A percentile compares a stretch with the other conserved stretches of the same genome.
Evolutionary conservation across 2,888 invertebrate genomes (phyloP).

Genomic region (Alsophila aescularia): DNA sequence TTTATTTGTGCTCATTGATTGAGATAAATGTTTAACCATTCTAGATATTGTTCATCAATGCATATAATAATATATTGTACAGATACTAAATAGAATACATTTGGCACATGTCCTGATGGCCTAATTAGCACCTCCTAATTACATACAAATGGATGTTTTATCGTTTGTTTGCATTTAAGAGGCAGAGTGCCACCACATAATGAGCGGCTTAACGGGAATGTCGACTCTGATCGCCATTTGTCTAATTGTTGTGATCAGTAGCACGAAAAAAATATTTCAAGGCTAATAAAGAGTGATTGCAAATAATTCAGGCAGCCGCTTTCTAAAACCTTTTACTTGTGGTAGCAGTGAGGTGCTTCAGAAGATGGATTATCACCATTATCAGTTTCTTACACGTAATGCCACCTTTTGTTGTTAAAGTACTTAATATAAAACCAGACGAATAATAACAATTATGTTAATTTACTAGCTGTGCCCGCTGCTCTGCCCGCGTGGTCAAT

Average conservation of each 20-base stretch:
- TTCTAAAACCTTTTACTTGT: conserved; percentile 23
- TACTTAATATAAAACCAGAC: too few relatives aligned
- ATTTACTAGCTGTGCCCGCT: too few relatives aligned
- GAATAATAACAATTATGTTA: too few relatives aligned
- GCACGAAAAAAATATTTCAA: conserved; percentile 13
- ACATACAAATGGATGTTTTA: conserved; percentile 1
- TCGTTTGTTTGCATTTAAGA: conserved; percentile 12
- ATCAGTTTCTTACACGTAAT: too few relatives aligned
- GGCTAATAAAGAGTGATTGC: background rate
- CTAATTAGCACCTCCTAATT: conserved; percentile 13
- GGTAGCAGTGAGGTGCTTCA: background rate
- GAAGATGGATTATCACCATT: background rate
- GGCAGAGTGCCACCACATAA: conserved; percentile 5
- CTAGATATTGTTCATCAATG: too few relatives aligned
- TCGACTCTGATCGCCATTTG: conserved; percentile 5
- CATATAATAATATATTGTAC: background rate
- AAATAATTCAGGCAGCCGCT: conserved; percentile 9
- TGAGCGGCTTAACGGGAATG: conserved; percentile 3
- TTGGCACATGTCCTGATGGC: conserved; percentile 13
- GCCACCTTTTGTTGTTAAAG: too few relatives aligned
- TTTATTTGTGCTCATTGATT: too few relatives aligned
- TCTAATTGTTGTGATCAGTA: conserved; percentile 18
- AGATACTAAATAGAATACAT: conserved; percentile 4
- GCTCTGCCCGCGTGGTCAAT: too few relatives aligned
- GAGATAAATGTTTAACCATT: too few relatives aligned